Evolutionary conservation across 2,797 vertebrate species (phyloP), one percentile per base, ranked within the genome.

Genomic region (Chaetodon trifasciatus): DNA sequence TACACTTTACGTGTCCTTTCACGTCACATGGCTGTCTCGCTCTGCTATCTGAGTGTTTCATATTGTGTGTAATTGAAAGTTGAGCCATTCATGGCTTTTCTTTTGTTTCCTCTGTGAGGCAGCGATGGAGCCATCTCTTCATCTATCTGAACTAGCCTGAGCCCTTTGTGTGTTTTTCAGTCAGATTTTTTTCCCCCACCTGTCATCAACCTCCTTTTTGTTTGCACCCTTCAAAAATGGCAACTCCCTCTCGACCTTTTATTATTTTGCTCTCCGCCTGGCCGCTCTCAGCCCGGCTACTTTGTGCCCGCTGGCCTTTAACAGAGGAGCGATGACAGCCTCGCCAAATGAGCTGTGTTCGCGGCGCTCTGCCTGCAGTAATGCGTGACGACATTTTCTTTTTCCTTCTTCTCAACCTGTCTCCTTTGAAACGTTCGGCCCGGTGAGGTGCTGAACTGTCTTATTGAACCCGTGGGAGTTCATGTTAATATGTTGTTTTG

Each of bases 231-330:
- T 69, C 17, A 77, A 88, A 32, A 92, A 88, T 87, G 77, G 68
- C 81, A 84, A 23, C 81, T 77, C 84, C 66, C 8, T 66, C 73
- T n/a, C 42, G 17, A n/a, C 21, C 23, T 77, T 75, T 66, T n/a
- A 12, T 69, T 21, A 37, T 73, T 65, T 58, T 42, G 15, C 37
- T 84, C 42, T 76, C 8, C 21, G 39, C 52, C 83, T 88, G 82
- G 42, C 81, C 87, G 84, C 57, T 86, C 80, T 73, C 64, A 64
- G 83, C 35, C 76, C 77, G 50, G 74, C 78, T 81, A 32, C 68
- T 64, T 61, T 66, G 13, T 68, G 78, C 78, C 91, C 24, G 55
- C 56, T 89, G 90, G 89, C 90, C 89, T 93, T 93, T 89, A 23
- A 85, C 78, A 23, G 52, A 37, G 70, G 52, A 82, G 13, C 35